A percentile compares a stretch with the other conserved stretches of the same genome.
Evolutionary conservation across 2,888 invertebrate species (phyloP).

Genomic region (Caenorhabditis angaria): DNA sequence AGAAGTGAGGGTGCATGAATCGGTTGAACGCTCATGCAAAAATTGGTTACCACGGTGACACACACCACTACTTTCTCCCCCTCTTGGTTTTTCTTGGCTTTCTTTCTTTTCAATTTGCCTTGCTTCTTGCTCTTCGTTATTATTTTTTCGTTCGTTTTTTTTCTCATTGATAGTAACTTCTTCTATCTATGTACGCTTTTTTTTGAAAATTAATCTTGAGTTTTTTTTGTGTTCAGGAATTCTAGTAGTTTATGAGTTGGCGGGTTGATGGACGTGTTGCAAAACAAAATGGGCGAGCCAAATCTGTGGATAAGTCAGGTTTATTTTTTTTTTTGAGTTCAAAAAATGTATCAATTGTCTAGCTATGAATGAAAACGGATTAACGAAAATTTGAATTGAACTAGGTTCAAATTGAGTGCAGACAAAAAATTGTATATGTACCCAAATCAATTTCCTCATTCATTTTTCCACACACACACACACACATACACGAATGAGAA

Average conservation of each 20-base stretch:
- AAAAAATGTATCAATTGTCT: no score
- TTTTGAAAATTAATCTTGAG: no score
- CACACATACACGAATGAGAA: no score
- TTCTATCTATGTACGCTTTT: no score
- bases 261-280: background rate
- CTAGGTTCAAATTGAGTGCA: no score
- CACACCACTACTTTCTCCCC: background rate
- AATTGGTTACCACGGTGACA: background rate
- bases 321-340: background rate
- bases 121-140: background rate
- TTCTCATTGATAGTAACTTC: no score
- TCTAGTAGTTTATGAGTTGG: background rate
- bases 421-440: no score
- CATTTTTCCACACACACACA: no score
- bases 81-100: conserved; percentile 4
- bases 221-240: background rate
- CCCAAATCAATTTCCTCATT: no score
- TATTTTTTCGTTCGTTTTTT: background rate
- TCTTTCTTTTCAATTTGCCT: background rate
- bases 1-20: background rate
- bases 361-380: no score
- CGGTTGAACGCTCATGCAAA: background rate
- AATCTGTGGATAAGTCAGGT: conserved; percentile 1
- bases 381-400: no score
- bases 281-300: background rate